phyloP scores from a whole-genome alignment of 2,888 invertebrate genomes.

The Sinohyriopsis cumingii region DNA sequence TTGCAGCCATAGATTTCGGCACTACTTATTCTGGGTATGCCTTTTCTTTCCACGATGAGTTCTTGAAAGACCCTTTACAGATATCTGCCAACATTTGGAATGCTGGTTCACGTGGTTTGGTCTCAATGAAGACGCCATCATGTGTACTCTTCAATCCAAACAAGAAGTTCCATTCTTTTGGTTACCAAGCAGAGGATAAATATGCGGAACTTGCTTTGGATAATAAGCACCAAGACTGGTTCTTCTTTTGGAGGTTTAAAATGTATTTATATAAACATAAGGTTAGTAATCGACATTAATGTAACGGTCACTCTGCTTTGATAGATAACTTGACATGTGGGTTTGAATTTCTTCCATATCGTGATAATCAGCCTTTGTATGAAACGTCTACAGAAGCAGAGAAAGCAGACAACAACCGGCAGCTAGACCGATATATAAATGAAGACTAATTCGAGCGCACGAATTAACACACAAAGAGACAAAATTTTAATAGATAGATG shows the following conservation, averaged over 20 bases:
- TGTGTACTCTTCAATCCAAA: conserved; percentile 2
- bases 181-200: conserved; percentile 2
- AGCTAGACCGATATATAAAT: too few species aligned
- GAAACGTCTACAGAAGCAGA: too few species aligned
- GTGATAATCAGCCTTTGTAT: too few species aligned
- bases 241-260: conserved; percentile 6
- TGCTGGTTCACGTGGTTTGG: neutral
- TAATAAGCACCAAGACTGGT: conserved; percentile 1
- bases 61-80: neutral
- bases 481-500: too few species aligned
- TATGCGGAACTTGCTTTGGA: conserved; percentile 1
- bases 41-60: neutral
- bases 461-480: too few species aligned
- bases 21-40: conserved; percentile 6
- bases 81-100: neutral
- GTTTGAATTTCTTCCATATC: too few species aligned
- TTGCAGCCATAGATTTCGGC: conserved; percentile 3
- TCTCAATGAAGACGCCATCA: conserved; percentile 2
- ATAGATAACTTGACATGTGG: too few species aligned
- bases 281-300: neutral
- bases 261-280: conserved; percentile 1
- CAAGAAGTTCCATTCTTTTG: conserved; percentile 2
- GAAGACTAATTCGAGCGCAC: too few species aligned
- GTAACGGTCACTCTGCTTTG: too few species aligned
- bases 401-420: too few species aligned